Evolutionary conservation across 2,797 vertebrate species (phyloP), one percentile per base, ranked within the genome.

Genomic region (Decapterus maruadsi): DNA sequence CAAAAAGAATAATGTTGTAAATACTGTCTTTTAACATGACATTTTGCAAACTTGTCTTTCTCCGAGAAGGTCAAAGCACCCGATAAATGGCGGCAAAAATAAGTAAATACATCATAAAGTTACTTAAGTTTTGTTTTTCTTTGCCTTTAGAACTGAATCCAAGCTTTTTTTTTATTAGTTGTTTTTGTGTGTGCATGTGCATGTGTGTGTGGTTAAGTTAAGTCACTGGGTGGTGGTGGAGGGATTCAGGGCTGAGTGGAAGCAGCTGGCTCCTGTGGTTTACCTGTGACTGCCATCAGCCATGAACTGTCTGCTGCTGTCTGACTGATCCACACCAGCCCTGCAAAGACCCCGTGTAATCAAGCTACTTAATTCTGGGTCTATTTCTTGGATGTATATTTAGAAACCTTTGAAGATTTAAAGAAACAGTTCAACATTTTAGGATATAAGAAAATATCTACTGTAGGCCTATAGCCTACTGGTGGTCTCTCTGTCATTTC

Each of bases 211-310:
- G 46, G 3, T 50, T 10, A 50, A n/a, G 46, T 48, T n/a, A 48
- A 50, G 46, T 50, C 17, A 19, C 7, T 19, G 7, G 26, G 26
- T 26, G 46, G 46, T n/a, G 46, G 46, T 5, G 48, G 48, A 31
- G 29, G 57, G 72, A 10, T 9, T 22, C 16, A 40, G 58, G 20
- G 36, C 56, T 74, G 77, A 88, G 74, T 46, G 77, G 57, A 82
- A 83, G 57, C 84, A 83, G 83, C 85, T 75, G 80, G 31, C 57
- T 75, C 29, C 57, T 17, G 55, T 75, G 70, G 54, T 80, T 72
- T 80, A 85, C 75, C 83, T 79, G 66, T 61, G 78, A 72, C 55
- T 65, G 57, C 75, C 7, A 12, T 66, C 68, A 70, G 61, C 70
- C 65, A 42, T 58, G 71, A 78, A 71, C 70, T 62, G 78, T 74